phyloP scores from a whole-genome alignment of 1,140 invertebrate genomes.

The Pentalonia nigronervosa region DNA sequence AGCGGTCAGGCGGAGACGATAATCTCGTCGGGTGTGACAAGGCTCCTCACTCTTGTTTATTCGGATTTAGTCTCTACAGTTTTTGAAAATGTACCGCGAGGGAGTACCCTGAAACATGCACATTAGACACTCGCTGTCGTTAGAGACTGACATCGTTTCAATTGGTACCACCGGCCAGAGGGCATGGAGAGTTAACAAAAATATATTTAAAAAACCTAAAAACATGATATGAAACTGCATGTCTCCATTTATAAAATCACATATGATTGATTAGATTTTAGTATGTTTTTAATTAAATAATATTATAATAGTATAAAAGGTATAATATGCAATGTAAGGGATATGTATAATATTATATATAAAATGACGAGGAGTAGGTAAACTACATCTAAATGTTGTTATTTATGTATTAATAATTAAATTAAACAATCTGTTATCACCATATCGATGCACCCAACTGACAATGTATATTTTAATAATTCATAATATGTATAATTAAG shows the following conservation, averaged over 20 bases:
- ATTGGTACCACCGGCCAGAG: not conserved
- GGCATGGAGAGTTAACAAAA: not conserved
- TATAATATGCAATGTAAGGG: no score
- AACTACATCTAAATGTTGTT: no score
- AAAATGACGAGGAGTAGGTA: no score
- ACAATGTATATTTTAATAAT: not conserved
- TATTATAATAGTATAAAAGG: no score
- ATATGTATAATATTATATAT: no score
- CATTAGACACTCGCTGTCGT: not conserved
- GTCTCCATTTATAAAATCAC: not conserved
- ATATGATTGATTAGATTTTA: not conserved
- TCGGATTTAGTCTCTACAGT: not conserved
- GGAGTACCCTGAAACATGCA: not conserved
- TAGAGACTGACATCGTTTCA: not conserved
- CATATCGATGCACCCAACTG: not conserved
- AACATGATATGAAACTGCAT: not conserved
- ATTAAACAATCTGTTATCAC: not conserved
- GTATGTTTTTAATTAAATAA: not conserved
- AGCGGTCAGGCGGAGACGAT: not conserved
- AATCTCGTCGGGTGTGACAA: slow-evolving; percentile 31
- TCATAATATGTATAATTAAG: not conserved
- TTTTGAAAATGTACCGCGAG: not conserved
- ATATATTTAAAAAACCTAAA: not conserved
- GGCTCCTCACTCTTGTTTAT: slow-evolving; percentile 34
- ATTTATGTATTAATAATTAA: no score